Conservation (phyloP, 2,113 vertebrate genomes). For the Himantopus leucocephalus region DNA sequence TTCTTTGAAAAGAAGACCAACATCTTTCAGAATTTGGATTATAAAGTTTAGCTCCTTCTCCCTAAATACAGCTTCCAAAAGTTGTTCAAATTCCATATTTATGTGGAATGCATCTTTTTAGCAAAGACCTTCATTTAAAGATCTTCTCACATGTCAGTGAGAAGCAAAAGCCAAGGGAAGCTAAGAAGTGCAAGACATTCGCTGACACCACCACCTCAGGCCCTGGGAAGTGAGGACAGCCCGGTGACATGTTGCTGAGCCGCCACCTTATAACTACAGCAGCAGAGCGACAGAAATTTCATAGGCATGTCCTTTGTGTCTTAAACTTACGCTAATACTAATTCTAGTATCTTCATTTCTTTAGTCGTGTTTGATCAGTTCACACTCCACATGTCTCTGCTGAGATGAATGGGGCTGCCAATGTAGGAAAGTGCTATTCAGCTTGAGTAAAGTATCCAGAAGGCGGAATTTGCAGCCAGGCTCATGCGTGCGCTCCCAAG, state of each 20-base stretch:
- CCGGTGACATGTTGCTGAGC: not conserved
- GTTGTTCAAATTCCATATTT: not conserved
- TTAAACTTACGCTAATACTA: not conserved
- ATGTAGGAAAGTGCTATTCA: not conserved
- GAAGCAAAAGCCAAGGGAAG: not conserved
- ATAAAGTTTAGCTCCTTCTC: not conserved
- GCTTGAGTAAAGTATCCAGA: not conserved
- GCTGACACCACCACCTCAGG: not conserved
- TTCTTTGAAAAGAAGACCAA: not conserved
- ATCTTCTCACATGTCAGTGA: not conserved
- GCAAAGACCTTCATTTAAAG: not conserved
- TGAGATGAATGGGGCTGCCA: not conserved
- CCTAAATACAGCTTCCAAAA: not conserved
- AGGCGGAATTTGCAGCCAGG: not conserved
- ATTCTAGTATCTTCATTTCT: not conserved
- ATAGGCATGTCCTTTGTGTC: not conserved
- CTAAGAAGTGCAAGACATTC: not conserved
- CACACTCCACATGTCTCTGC: not conserved
- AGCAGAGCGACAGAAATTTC: not conserved
- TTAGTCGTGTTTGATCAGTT: not conserved
- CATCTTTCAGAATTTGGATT: not conserved
- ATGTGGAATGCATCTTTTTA: not conserved
- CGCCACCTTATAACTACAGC: not conserved
- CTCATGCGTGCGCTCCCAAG: accelerated
- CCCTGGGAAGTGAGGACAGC: not conserved